These are phyloP conservation scores for Hoplostethus mediterraneus DNA, from an alignment of 2,797 vertebrate genomes.

Conservation along the genomic window DNA sequence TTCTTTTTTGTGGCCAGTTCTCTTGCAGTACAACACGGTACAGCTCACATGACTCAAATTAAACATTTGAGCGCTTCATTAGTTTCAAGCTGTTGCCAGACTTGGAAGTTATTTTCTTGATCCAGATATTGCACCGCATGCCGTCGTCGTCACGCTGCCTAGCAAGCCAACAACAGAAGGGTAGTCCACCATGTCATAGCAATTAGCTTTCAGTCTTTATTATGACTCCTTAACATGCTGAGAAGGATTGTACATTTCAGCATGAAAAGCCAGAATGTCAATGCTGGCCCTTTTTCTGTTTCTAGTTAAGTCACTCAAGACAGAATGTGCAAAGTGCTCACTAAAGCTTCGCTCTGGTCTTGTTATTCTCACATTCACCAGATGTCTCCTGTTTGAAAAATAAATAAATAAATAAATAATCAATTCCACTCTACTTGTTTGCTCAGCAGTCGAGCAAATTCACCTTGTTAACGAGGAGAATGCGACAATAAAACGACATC, in stretches of 20 bases:
- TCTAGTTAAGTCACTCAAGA: constrained; percentile 5
- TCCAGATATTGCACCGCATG: too few species aligned
- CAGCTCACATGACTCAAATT: too few species aligned
- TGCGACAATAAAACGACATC: constrained; percentile 9
- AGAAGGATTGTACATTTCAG: not conserved
- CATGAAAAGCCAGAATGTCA: not conserved
- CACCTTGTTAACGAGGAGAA: constrained; percentile 18
- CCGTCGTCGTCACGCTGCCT: too few species aligned
- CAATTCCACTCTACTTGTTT: constrained; percentile 28
- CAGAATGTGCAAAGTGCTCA: not conserved
- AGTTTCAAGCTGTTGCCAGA: too few species aligned
- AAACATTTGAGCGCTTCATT: too few species aligned
- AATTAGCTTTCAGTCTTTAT: not conserved
- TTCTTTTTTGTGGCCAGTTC: too few species aligned
- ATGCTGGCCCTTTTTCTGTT: not conserved
- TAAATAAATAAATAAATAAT: not conserved
- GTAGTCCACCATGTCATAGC: not conserved
- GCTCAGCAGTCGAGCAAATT: constrained; percentile 46
- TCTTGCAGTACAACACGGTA: too few species aligned
- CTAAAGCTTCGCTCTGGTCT: not conserved
- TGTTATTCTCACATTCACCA: constrained; percentile 5
- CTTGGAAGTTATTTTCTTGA: too few species aligned
- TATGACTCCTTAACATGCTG: not conserved
- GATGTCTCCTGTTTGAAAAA: constrained; percentile 6
- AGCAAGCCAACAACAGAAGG: not conserved